Conservation (phyloP, 2,113 vertebrate genomes). For the Pteropus alecto region DNA sequence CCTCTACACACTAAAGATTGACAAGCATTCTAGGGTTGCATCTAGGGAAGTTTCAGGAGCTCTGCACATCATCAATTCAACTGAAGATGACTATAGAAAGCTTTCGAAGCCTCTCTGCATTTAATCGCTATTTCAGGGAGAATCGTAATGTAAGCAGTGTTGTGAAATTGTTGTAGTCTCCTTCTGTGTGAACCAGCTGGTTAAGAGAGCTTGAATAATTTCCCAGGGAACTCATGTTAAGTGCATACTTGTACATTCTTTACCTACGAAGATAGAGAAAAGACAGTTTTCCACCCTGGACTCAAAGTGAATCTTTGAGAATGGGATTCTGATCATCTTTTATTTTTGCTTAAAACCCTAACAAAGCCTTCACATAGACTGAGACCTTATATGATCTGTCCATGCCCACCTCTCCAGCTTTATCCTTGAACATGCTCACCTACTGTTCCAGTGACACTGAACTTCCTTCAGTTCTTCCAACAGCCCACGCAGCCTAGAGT, state of each 20-base stretch:
- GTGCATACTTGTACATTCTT: slow-evolving; percentile 26
- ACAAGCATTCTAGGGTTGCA: background rate
- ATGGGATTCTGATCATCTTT: background rate
- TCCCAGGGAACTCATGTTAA: slow-evolving; percentile 33
- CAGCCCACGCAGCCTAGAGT: accelerated
- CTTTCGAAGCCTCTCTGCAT: slow-evolving; percentile 25
- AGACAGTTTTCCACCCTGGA: background rate
- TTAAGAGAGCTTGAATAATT: slow-evolving; percentile 54
- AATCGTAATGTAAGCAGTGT: background rate
- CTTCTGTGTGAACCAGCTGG: slow-evolving; percentile 53
- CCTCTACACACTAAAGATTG: background rate
- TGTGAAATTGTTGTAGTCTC: slow-evolving; percentile 39
- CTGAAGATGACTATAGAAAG: slow-evolving; percentile 16
- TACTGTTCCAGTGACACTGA: background rate
- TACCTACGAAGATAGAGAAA: slow-evolving; percentile 43
- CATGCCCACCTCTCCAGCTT: background rate
- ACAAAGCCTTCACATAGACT: background rate
- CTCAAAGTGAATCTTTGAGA: slow-evolving; percentile 13
- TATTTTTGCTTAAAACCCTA: background rate
- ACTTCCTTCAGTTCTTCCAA: background rate
- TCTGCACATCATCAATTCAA: slow-evolving; percentile 29
- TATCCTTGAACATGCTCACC: background rate
- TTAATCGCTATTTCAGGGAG: slow-evolving; percentile 47
- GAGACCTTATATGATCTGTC: background rate
- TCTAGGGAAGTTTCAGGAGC: background rate